Percentiles rank a stretch among this genome's conserved stretches.
Conservation (phyloP, 2,888 invertebrate species). For the Amiota mariae region DNA sequence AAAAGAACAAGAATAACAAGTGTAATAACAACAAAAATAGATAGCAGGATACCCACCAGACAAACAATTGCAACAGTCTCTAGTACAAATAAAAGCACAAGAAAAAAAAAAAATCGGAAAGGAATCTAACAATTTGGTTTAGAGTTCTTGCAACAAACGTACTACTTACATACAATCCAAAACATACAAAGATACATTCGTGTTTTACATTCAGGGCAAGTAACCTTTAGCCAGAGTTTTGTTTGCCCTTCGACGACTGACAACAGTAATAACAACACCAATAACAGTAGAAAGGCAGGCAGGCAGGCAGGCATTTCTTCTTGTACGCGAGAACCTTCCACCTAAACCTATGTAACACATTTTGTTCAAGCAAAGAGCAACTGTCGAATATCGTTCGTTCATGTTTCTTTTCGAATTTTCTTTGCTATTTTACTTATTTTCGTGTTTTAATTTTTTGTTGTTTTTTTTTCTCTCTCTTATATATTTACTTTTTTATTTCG, state of each 20-base stretch:
- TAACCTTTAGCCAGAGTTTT: not conserved
- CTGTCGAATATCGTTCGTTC: constrained; percentile 3
- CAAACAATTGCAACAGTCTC: constrained; percentile 16
- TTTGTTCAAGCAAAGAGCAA: constrained; percentile 32
- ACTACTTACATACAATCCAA: no score
- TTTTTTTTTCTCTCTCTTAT: constrained; percentile 43
- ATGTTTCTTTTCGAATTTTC: constrained; percentile 2
- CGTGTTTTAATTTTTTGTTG: constrained; percentile 37
- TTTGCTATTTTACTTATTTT: constrained; percentile 37
- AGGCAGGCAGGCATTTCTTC: no score
- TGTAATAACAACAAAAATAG: constrained; percentile 22
- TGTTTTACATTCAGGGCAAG: not conserved
- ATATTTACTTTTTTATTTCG: constrained; percentile 17
- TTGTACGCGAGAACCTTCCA: not conserved
- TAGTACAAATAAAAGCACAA: not conserved
- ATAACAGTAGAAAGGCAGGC: not conserved
- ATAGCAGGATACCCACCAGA: not conserved
- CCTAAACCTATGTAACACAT: constrained; percentile 56
- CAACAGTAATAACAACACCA: constrained; percentile 27
- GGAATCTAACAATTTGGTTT: not conserved
- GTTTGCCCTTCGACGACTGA: constrained; percentile 37
- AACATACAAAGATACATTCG: no score
- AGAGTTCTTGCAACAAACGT: not conserved
- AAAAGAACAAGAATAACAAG: not conserved
- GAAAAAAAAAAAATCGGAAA: not conserved